phyloP scores from a whole-genome alignment of 2,113 vertebrate genomes.

The Tachysurus vachellii region DNA sequence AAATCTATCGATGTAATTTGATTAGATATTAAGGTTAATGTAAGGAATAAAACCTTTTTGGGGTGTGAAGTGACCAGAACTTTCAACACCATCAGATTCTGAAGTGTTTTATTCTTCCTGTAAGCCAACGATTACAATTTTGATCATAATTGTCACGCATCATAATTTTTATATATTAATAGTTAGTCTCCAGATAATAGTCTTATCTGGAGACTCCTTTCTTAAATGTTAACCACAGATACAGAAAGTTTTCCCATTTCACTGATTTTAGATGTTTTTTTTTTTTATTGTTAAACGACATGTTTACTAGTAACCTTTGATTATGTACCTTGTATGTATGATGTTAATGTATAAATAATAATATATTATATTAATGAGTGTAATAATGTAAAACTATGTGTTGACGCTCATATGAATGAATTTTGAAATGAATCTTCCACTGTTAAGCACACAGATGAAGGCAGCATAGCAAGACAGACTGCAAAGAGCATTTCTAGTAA shows the following conservation, averaged over 20 bases:
- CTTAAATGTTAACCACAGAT: not conserved
- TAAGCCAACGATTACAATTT: not conserved
- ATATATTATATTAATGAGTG: not conserved
- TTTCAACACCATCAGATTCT: not conserved
- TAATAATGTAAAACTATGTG: not conserved
- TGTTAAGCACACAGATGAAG: constrained; percentile 21
- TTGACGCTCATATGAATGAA: not conserved
- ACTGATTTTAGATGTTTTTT: not conserved
- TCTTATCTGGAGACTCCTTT: not conserved
- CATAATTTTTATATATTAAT: not conserved
- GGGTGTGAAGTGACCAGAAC: not conserved
- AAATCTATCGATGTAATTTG: not conserved
- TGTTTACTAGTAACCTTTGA: not conserved
- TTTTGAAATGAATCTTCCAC: not conserved
- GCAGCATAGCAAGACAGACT: constrained; percentile 23
- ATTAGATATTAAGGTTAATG: not conserved
- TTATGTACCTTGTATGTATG: not conserved
- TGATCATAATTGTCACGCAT: not conserved
- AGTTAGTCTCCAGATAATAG: too few species aligned
- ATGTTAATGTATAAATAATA: not conserved
- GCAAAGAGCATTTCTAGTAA: not conserved
- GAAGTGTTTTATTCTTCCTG: not conserved
- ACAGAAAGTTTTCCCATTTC: not conserved
- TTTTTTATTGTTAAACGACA: not conserved
- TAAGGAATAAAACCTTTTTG: not conserved